These are phyloP conservation scores for Jordanella pulchra DNA, from an alignment of 2,797 vertebrate species.

Conservation along the genomic window DNA sequence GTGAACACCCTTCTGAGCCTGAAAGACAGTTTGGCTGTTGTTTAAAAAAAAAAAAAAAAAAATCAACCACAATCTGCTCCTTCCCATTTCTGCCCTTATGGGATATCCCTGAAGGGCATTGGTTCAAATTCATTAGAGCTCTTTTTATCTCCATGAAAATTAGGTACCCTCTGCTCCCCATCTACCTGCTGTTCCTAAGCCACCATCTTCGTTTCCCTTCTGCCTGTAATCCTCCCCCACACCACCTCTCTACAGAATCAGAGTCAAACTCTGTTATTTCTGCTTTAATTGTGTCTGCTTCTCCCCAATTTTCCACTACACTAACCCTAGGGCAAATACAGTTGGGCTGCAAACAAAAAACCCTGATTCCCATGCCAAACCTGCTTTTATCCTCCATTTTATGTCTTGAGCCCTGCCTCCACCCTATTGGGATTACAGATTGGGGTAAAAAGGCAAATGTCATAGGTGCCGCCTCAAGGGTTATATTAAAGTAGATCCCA, in stretches of 20 bases:
- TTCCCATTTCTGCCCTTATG: constrained; percentile 69
- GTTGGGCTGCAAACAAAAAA: constrained; percentile 33
- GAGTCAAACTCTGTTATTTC: constrained; percentile 29
- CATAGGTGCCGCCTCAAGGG: constrained; percentile 36
- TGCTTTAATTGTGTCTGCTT: constrained; percentile 42
- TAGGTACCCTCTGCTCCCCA: constrained; percentile 58
- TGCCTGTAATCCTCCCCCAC: constrained; percentile 14
- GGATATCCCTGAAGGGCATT: constrained; percentile 66
- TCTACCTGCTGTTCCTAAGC: constrained; percentile 69
- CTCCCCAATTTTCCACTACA: constrained; percentile 44
- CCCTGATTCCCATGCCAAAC: constrained; percentile 51
- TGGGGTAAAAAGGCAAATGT: constrained; percentile 64
- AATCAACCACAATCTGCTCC: constrained; percentile 68
- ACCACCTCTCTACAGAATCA: neutral
- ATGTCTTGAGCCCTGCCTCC: constrained; percentile 45
- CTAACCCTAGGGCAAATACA: constrained; percentile 58
- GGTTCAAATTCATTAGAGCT: constrained; percentile 76
- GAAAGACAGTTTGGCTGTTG: constrained; percentile 67
- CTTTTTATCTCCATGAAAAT: constrained; percentile 77
- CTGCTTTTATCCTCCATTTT: constrained; percentile 63
- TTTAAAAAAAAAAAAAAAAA: constrained; percentile 58
- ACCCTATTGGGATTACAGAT: constrained; percentile 66
- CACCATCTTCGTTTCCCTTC: constrained; percentile 41
- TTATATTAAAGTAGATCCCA: constrained; percentile 26
- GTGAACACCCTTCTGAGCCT: constrained; percentile 60